A percentile compares a stretch with the other conserved stretches of the same genome.
These are phyloP conservation scores for Ptychochromis oligacanthus DNA, from an alignment of 2,113 vertebrate genomes.

Conservation along the genomic window DNA sequence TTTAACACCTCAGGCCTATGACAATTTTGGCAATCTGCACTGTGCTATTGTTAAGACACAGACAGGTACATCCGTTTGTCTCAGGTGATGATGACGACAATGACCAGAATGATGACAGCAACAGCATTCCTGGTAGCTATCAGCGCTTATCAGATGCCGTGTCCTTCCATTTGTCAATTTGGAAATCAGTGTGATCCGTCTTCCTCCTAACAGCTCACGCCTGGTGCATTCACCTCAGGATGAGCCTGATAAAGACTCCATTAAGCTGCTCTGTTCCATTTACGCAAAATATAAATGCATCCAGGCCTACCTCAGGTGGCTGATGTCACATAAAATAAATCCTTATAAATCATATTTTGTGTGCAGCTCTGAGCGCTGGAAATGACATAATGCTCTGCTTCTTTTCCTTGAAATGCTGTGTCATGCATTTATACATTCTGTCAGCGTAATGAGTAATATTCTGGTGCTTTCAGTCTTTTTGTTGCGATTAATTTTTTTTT, in stretches of 20 bases:
- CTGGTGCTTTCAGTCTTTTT: not conserved
- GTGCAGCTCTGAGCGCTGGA: not conserved
- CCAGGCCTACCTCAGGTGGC: not conserved
- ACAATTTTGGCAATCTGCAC: not conserved
- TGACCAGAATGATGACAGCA: not conserved
- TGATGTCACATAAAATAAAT: slow-evolving; percentile 9
- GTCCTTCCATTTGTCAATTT: slow-evolving; percentile 38
- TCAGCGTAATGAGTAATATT: not conserved
- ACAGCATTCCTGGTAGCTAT: slow-evolving; percentile 22
- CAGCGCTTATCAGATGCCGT: slow-evolving; percentile 34
- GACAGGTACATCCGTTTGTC: not conserved
- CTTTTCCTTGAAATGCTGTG: not conserved
- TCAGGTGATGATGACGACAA: not conserved
- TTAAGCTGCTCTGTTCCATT: slow-evolving; percentile 11
- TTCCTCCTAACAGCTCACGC: not conserved
- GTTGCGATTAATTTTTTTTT: not conserved
- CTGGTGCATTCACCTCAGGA: not conserved
- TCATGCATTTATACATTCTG: not conserved
- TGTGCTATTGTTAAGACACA: not conserved
- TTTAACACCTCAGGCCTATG: too few relatives aligned
- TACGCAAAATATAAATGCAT: not conserved
- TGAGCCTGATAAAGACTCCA: slow-evolving; percentile 34
- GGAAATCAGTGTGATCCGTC: not conserved
- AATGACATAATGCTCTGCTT: not conserved
- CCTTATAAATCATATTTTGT: not conserved